Base-by-base conservation (phyloP, 2,797 vertebrate genomes). In the Todus mexicanus region DNA sequence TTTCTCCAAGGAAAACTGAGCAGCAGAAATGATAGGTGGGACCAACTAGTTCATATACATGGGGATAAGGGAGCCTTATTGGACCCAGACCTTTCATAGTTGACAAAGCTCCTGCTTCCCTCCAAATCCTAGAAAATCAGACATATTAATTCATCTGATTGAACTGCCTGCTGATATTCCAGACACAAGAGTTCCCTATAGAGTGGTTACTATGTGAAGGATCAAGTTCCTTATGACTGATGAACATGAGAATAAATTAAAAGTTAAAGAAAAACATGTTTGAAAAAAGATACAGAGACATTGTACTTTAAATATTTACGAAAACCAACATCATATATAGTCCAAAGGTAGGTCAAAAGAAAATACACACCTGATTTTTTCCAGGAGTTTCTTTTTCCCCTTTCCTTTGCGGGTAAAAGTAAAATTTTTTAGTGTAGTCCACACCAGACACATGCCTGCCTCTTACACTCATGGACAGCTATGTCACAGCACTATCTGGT, bases 41-140 rank as follows among this genome's bases (percentile, higher is more conserved):
- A 45, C 16, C 13, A 60, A 26, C 21, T 47, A 37, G 16, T 57
- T 66, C 11, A 45, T 70, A 25, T 33, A 3, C 17, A 9, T 42
- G 23, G 25, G 11, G 10, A 64, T 48, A 64, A 64, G 10, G 13
- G 16, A 77, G 31, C 76, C 56, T 74, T 77, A 43, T 37, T 63
- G 5, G 17, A 29, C 9, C 3, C 6, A 78, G 43, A 64, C 3
- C 7, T 48, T 82, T 72, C 51, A 15, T 33, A 47, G 81, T 43
- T 86, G 11, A 48, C 31, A 53, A 84, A n/a, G 25, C 5, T 64
- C 8, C 13, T 35, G 3, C 8, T 66, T 87, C 8, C 10, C 23
- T 82, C 71, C 27, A 71, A 83, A 51, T 47, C 21, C 12, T 84
- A 35, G 45, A 88, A 85, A 83, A 90, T 40, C 59, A 61, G 43